Conservation (phyloP, 2,113 vertebrate species). For the Charina bottae region DNA sequence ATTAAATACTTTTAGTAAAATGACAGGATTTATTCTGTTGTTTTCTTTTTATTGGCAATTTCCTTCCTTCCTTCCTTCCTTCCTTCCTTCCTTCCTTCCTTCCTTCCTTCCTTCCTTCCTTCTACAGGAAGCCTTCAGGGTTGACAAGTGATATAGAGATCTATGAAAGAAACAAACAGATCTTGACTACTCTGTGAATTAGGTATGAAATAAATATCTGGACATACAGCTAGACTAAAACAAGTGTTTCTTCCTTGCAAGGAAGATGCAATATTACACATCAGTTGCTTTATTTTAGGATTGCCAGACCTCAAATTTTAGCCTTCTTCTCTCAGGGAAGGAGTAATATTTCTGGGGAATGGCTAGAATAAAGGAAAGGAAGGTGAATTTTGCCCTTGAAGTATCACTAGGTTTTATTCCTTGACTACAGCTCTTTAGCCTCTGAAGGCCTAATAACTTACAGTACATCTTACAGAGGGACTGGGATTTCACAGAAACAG, state of each 20-base stretch:
- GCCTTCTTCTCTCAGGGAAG: background rate
- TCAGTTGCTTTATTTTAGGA: background rate
- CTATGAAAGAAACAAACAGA: background rate
- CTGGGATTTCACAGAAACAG: background rate
- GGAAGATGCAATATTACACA: background rate
- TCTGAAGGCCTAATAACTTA: background rate
- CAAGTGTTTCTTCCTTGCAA: background rate
- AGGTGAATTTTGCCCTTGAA: background rate
- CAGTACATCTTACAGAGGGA: background rate
- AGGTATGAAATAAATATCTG: background rate
- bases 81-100: background rate
- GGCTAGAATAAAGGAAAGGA: background rate
- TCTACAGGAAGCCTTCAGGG: background rate
- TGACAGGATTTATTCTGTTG: background rate
- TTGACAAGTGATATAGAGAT: background rate
- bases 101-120: background rate
- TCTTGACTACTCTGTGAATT: background rate
- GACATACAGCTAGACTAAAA: background rate
- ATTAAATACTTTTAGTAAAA: background rate
- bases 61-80: background rate
- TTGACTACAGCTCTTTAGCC: background rate
- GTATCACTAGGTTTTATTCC: background rate
- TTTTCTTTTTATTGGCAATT: background rate
- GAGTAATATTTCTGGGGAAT: background rate
- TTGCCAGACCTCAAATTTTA: background rate